Evolutionary conservation across 2,888 invertebrate genomes (phyloP), one percentile per base, ranked within the genome.

Genomic region (Philereme vetulata): DNA sequence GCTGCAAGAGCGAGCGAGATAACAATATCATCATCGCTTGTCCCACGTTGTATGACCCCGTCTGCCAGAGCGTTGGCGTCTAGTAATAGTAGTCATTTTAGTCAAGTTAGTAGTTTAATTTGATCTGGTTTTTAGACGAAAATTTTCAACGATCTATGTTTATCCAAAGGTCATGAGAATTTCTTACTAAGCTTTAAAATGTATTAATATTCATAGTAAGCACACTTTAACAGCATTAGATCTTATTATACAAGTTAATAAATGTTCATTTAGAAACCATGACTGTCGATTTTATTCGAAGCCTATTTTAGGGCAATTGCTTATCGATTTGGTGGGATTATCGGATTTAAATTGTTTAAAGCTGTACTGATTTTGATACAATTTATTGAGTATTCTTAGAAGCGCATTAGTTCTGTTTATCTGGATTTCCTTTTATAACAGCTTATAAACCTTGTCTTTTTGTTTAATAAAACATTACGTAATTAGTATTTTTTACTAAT

Each of bases 201-300:
- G 0, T 10, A 48, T 38, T 49, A 4, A 21, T 21, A 38, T 38
- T 38, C 11, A 38, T 9, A 35, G 49, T 48, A 48, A 49, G 10
- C 35, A 48, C 49, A 49, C 42, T 58, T 47, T 48, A 58, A 53
- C 52, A 33, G 36, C 33, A 32, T 51, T 51, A 51, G 51, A 21
- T 51, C n/a, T 42, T 34, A 51, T 55, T 53, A 56, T 57, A 53
- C 61, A 46, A 44, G 62, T 47, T 57, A 57, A 54, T 54, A 54
- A 54, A 51, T 34, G 44, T 43, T 32, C 48, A 56, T 51, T 58
- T 58, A 62, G 11, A 43, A 48, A 50, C 11, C 54, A 48, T 62
- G 62, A 62, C 62, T 62, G 51, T 51, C 44, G 6, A 44, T 48
- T 51, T 56, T 57, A 55, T 62, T 62, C 10, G 9, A 47, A 34